Evolutionary conservation across 2,888 invertebrate species (phyloP), one percentile per base, ranked within the genome.

Genomic region (Drosophila sordidula): DNA sequence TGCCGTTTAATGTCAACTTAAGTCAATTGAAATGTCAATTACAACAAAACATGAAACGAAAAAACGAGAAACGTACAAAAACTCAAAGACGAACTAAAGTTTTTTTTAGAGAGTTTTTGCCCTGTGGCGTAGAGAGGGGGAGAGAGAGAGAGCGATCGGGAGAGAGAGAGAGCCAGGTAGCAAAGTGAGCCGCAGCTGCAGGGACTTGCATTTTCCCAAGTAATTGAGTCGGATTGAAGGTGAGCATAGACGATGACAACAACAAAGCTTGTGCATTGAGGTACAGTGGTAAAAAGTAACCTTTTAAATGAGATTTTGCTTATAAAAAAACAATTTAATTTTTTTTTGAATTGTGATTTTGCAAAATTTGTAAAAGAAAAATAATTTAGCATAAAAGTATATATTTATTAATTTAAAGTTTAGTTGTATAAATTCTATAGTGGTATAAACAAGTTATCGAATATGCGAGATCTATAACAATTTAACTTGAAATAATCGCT

Each of bases 1-100:
- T 77, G 81, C 57, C 80, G 67, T 52, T 80, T 82, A 82, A 87
- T 87, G 82, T 80, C 82, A 83, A 84, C 87, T 87, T 80, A 84
- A 83, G 80, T 83, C 80, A 87, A 83, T 83, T 87, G 75, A 83
- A 83, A 83, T 82, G 84, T 78, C 87, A 83, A 80, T 87, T 83
- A 86, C 87, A 83, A 70, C 58, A 67, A 83, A 75, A 86, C 79
- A 82, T 70, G 70, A 72, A 75, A 67, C 64, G 70, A 67, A 52
- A 18, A 49, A 74, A 45, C 49, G 63, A 47, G 34, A 49, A 70
- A 64, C 38, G n/a, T 32, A 46, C 52, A 71, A 55, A 46, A 44
- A 52, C 52, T 51, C 47, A 57, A 59, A 57, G 39, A 59, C 25
- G 16, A 34, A 54, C 8, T 29, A 42, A 64, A 78, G 38, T 63